Evolutionary conservation across 2,888 invertebrate species (phyloP).

Genomic region (Trimorus sp.): DNA sequence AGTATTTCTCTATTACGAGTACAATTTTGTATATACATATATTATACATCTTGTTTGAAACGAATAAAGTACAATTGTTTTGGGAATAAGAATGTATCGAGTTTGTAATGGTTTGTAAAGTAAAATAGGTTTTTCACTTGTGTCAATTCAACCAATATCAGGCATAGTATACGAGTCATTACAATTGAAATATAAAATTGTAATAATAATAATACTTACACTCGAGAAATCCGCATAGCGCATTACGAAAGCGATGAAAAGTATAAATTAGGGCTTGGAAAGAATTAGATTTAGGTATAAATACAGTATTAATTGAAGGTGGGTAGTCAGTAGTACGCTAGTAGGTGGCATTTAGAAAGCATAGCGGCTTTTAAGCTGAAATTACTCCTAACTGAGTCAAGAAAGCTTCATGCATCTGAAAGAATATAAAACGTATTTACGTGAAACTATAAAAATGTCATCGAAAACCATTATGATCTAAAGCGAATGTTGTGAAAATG

Average conservation of each 20-base stretch:
- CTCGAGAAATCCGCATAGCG: conserved; percentile 68
- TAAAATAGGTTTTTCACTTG: no score
- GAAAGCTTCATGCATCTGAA: conserved; percentile 81
- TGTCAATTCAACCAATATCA: no score
- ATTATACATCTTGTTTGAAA: no score
- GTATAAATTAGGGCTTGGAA: conserved; percentile 67
- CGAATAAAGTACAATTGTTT: no score
- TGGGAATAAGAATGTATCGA: no score
- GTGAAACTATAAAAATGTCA: conserved; percentile 54
- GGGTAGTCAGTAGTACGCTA: conserved; percentile 53
- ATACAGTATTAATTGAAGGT: conserved; percentile 57
- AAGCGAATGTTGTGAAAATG: neutral
- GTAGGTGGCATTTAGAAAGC: conserved; percentile 77
- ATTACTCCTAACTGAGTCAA: conserved; percentile 78
- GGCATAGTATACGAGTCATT: no score
- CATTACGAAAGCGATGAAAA: conserved; percentile 68
- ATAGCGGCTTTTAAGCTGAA: conserved; percentile 80
- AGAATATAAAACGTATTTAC: conserved; percentile 77
- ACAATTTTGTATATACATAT: no score
- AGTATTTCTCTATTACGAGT: no score
- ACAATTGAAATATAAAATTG: neutral
- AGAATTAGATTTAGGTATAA: conserved; percentile 23
- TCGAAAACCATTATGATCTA: conserved; percentile 14
- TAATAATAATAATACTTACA: conserved; percentile 69
- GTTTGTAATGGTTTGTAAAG: no score